phyloP scores from a whole-genome alignment of 2,888 invertebrate species.

The Apamea epomidion region DNA sequence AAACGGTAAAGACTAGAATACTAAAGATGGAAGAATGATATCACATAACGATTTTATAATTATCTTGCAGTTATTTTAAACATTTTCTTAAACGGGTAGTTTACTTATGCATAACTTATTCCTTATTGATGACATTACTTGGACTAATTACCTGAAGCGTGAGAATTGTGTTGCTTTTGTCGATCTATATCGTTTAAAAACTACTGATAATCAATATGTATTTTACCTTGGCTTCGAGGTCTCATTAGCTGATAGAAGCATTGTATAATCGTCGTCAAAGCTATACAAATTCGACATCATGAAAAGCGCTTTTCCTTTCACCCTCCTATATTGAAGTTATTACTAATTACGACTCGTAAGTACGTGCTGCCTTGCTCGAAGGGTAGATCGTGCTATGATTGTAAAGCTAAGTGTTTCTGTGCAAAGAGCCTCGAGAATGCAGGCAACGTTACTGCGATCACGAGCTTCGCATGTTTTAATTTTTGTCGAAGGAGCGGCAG shows the following conservation, averaged over 20 bases:
- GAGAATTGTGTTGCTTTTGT: neutral
- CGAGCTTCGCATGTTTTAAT: conserved; percentile 27
- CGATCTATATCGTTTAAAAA: neutral
- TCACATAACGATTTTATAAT: conserved; percentile 43
- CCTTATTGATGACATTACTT: neutral
- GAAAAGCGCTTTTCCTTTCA: neutral
- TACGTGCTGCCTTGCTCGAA: neutral
- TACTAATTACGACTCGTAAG: neutral
- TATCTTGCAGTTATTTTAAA: conserved; percentile 31
- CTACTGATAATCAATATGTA: neutral
- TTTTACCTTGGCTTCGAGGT: neutral
- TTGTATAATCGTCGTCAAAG: neutral
- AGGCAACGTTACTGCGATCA: conserved; percentile 11
- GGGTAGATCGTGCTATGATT: conserved; percentile 6
- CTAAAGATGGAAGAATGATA: conserved; percentile 43
- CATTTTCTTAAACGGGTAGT: conserved; percentile 13
- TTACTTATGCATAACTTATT: too few relatives aligned
- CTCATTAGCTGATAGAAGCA: neutral
- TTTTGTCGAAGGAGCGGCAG: conserved; percentile 4
- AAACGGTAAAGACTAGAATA: conserved; percentile 38
- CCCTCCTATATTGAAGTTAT: conserved; percentile 4
- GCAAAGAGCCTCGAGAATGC: conserved; percentile 11
- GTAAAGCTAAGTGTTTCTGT: conserved; percentile 2
- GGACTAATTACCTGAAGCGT: neutral
- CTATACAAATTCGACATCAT: neutral